Conservation (phyloP, 2,113 vertebrate genomes). For the Bubo bubo region DNA sequence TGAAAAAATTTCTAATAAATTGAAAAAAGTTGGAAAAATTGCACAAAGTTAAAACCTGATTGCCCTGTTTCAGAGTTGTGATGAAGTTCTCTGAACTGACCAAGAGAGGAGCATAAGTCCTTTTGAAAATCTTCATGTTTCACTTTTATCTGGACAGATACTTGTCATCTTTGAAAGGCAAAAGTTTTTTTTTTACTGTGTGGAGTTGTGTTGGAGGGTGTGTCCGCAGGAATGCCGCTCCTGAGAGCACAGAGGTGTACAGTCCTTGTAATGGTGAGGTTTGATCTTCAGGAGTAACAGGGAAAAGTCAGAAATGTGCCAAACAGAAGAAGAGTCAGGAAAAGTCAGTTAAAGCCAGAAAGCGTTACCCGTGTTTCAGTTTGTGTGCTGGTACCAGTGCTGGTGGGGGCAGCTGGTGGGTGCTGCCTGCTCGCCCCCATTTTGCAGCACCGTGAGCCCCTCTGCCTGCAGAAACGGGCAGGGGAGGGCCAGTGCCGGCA, state of each 20-base stretch:
- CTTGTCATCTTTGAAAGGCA: not conserved
- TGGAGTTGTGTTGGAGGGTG: not conserved
- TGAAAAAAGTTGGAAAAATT: not conserved
- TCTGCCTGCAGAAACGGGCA: not conserved
- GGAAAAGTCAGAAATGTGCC: not conserved
- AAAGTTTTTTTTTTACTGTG: not conserved
- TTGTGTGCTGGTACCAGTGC: not conserved
- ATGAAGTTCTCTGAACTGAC: not conserved
- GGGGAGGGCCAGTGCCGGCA: not conserved
- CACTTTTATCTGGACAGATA: not conserved
- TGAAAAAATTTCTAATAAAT: not conserved
- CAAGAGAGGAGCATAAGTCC: not conserved
- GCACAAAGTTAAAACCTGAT: not conserved
- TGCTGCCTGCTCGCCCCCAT: rapidly evolving
- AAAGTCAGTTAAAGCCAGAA: not conserved
- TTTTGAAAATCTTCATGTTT: not conserved
- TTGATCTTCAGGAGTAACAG: not conserved
- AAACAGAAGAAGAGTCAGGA: not conserved
- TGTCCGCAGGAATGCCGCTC: not conserved
- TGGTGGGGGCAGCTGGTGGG: rapidly evolving
- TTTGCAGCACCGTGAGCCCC: not conserved
- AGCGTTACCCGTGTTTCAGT: not conserved
- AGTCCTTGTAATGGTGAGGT: not conserved
- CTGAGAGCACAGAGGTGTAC: not conserved
- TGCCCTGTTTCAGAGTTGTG: not conserved